Evolutionary conservation across 2,888 invertebrate genomes (phyloP).

Genomic region (Tetragonula carbonaria): DNA sequence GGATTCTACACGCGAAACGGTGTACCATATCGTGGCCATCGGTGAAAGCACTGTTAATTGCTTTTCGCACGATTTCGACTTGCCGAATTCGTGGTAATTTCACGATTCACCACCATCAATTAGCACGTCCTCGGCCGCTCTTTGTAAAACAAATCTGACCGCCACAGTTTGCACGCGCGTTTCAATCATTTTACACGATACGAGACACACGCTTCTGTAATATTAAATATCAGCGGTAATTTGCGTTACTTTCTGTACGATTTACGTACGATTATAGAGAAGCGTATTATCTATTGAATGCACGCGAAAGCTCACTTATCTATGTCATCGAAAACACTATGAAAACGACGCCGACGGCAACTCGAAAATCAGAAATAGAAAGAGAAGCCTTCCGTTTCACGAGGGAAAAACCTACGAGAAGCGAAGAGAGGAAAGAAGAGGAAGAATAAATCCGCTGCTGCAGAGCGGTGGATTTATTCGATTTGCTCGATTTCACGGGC

Average conservation of each 20-base stretch:
- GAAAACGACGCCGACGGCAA: no score
- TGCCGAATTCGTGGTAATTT: slow-evolving; percentile 8
- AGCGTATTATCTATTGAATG: background rate
- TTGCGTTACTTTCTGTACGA: background rate
- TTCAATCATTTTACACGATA: background rate
- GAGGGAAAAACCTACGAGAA: background rate
- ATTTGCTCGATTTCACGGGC: slow-evolving; percentile 51
- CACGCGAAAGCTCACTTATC: background rate
- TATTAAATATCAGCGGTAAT: background rate
- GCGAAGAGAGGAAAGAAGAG: no score
- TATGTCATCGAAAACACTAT: no score
- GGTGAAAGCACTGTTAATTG: slow-evolving; percentile 33
- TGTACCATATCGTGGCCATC: background rate
- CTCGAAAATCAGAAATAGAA: background rate
- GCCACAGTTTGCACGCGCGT: no score
- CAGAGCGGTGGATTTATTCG: slow-evolving; percentile 13
- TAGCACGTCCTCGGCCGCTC: background rate
- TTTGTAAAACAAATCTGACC: background rate
- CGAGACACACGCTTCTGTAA: background rate
- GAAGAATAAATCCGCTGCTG: background rate
- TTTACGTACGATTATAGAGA: background rate
- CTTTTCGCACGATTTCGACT: background rate
- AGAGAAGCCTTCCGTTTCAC: background rate
- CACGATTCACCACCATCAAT: background rate
- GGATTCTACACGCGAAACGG: slow-evolving; percentile 21